phyloP scores from a whole-genome alignment of 2,113 vertebrate species.

The Syrrhaptes paradoxus region DNA sequence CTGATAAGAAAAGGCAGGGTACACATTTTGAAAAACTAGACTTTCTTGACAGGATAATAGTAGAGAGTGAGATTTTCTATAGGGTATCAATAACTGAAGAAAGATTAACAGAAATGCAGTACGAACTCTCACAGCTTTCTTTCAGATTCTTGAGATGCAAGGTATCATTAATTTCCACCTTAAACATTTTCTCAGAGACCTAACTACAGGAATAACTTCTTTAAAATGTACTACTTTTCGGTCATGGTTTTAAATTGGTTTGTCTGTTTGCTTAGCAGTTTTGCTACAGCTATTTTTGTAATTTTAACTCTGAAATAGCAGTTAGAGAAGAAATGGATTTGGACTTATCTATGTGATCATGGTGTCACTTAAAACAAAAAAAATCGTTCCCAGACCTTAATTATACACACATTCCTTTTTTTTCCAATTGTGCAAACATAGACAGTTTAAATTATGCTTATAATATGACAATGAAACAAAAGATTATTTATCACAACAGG shows the following conservation, averaged over 20 bases:
- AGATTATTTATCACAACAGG: not conserved
- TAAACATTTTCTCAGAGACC: not conserved
- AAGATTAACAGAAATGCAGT: not conserved
- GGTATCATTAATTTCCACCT: not conserved
- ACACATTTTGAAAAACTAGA: not conserved
- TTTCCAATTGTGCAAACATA: accelerated
- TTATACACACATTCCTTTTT: not conserved
- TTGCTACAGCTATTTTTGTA: not conserved
- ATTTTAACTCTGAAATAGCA: not conserved
- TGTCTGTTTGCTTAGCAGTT: not conserved
- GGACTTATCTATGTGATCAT: not conserved
- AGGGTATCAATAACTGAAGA: not conserved
- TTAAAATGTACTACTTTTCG: not conserved
- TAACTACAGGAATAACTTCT: not conserved
- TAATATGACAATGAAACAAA: not conserved
- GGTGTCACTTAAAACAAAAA: not conserved
- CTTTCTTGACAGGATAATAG: not conserved
- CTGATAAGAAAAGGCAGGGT: not conserved
- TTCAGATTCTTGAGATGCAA: not conserved
- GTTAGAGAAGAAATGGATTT: not conserved
- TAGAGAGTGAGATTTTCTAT: not conserved
- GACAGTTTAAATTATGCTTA: not conserved
- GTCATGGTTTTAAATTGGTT: not conserved
- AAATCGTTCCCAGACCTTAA: not conserved
- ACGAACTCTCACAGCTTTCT: not conserved